A percentile compares a stretch with the other conserved stretches of the same genome.
These are phyloP conservation scores for Lasioglossum baleicum DNA, from an alignment of 1,140 invertebrate species.

Conservation along the genomic window DNA sequence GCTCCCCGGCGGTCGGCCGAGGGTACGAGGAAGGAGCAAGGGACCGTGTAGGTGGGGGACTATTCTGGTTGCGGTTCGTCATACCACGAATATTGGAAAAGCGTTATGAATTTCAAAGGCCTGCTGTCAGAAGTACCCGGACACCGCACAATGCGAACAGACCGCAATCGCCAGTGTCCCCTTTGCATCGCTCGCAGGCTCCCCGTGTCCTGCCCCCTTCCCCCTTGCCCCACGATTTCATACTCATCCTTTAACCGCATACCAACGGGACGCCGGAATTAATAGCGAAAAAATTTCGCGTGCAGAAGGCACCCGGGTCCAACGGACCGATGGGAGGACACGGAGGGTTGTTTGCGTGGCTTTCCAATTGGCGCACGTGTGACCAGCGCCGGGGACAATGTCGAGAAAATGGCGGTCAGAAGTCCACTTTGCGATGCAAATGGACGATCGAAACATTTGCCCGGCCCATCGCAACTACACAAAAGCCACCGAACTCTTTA, in stretches of 20 bases:
- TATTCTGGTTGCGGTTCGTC: conserved; percentile 2
- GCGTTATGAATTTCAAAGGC: conserved; percentile 44
- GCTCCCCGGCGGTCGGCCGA: not conserved
- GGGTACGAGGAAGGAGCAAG: not conserved
- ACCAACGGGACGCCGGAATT: conserved; percentile 20
- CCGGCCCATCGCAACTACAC: not conserved
- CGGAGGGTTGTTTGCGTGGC: not conserved
- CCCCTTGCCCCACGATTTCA: not conserved
- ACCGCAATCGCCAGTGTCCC: conserved; percentile 11
- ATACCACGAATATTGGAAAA: conserved; percentile 43
- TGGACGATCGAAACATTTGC: not conserved
- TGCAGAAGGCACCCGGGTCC: not conserved
- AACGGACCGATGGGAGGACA: too few species aligned
- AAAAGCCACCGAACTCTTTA: not conserved
- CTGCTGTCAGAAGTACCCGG: conserved; percentile 25
- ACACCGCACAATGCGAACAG: conserved; percentile 19
- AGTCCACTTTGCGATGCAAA: not conserved
- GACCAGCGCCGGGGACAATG: not conserved
- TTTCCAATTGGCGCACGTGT: conserved; percentile 15
- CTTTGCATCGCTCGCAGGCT: not conserved
- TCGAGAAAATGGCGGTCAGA: not conserved
- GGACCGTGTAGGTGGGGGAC: too few species aligned
- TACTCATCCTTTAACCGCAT: conserved; percentile 24
- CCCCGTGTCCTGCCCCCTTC: not conserved
- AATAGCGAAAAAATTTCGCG: conserved; percentile 37